Base-by-base conservation (phyloP, 2,113 vertebrate genomes). In the Ia io region DNA sequence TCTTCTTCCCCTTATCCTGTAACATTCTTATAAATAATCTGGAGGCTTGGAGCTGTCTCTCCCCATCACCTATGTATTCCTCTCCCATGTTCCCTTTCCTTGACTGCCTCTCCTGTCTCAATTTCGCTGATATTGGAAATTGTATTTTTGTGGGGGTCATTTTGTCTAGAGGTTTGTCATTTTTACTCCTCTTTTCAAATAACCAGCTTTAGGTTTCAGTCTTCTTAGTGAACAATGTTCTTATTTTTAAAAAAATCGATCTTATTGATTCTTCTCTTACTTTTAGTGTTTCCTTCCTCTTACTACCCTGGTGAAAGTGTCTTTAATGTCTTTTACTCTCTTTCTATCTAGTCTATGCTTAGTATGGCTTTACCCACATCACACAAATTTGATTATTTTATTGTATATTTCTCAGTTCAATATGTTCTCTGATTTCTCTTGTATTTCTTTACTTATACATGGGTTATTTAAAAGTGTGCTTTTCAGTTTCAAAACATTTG, bases 131-230 rank as follows among this genome's bases (percentile, higher is more conserved):
- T 71, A 59, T 30, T 51, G 53, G n/a, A 30, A 86, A n/a, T 93
- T 53, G 8, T 56, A 20, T 70, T 74, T 78, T 95, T 51, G 42
- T 11, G 40, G 25, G 18, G 25, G 9, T 89, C 78, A 71, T 2
- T 87, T 87, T 93, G 35, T 42, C n/a, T 65, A 61, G 28, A 80
- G 28, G 9, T 56, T 82, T 86, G 65, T 73, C 67, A 49, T 11
- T 86, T 90, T 90, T 86, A n/a, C n/a, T 79, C 28, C 40, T 56
- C 32, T 93, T 84, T 71, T 28, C 44, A 85, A n/a, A 73, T 65
- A 95, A 84, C 10, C 23, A 85, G 8, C 16, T 85, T 85, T 53
- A 3, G 9, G 13, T 89, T 79, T 90, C 18, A 47, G 53, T 79
- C 37, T 79, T 67, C 56, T 91, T 87, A 56, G 10, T 74, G 67